These are phyloP conservation scores for Aricia artaxerxes DNA, from an alignment of 2,888 invertebrate genomes.

Conservation along the genomic window DNA sequence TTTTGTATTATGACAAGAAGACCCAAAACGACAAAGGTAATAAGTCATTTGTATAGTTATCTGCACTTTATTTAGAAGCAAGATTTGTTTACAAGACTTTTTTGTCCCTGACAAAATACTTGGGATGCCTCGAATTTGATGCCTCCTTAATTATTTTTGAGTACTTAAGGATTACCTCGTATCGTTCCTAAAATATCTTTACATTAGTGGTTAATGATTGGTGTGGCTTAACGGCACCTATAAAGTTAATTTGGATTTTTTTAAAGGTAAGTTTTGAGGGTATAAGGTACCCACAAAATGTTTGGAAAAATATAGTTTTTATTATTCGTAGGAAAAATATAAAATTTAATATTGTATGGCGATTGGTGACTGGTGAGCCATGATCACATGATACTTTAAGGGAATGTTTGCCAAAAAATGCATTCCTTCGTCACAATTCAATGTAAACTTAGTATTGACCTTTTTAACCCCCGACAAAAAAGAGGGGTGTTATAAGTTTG, in stretches of 20 bases:
- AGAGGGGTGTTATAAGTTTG: no score
- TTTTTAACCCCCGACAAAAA: no score
- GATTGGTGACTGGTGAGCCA: no score
- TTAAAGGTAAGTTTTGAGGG: background rate
- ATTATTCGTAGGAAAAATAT: no score
- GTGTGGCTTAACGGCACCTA: background rate
- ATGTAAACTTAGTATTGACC: no score
- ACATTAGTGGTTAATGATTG: background rate
- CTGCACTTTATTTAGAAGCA: conserved; percentile 77
- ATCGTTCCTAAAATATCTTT: background rate
- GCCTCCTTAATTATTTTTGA: conserved; percentile 18
- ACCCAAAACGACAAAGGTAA: conserved; percentile 64
- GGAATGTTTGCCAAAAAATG: no score
- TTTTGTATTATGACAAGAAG: conserved; percentile 27
- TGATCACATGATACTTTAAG: no score
- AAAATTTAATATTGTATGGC: no score
- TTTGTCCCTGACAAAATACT: conserved; percentile 49
- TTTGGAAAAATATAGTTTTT: no score
- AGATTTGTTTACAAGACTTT: conserved; percentile 69
- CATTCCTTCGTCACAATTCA: no score
- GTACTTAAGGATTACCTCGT: conserved; percentile 7
- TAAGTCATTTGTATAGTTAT: conserved; percentile 79
- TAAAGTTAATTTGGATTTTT: background rate
- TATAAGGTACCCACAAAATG: background rate
- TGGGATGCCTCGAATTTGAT: conserved; percentile 39